phyloP scores from a whole-genome alignment of 2,797 vertebrate species.

The Bovichtus variegatus region DNA sequence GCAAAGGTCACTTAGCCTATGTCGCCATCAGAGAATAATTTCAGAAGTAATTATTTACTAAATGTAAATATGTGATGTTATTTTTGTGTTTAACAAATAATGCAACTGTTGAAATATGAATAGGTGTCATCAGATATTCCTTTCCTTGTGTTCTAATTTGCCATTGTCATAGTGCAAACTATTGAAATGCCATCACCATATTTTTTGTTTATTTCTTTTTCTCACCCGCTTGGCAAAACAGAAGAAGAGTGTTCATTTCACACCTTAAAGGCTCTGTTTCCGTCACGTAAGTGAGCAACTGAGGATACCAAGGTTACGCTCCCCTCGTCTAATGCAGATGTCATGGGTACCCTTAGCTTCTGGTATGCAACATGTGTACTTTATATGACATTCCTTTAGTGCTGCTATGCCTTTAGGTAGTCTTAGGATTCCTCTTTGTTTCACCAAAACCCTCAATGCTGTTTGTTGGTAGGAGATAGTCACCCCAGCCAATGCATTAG shows the following conservation, averaged over 20 bases:
- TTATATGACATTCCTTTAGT: conserved; percentile 63
- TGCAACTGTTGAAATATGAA: conserved; percentile 80
- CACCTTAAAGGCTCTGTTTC: conserved; percentile 99
- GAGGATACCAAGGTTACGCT: conserved; percentile 92
- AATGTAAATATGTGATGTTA: conserved; percentile 82
- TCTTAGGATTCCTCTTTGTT: conserved; percentile 40
- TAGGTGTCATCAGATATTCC: conserved; percentile 80
- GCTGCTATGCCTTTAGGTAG: conserved; percentile 41
- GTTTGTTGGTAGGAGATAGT: conserved; percentile 60
- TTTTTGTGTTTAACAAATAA: conserved; percentile 81
- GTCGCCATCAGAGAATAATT: conserved; percentile 79
- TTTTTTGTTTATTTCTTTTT: conserved; percentile 91
- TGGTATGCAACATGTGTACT: conserved; percentile 77
- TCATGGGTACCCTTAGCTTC: conserved; percentile 87
- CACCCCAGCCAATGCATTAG: conserved; percentile 87
- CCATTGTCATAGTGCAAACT: conserved; percentile 86
- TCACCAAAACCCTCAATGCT: conserved; percentile 38
- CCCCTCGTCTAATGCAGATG: conserved; percentile 90
- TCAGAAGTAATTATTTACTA: conserved; percentile 75
- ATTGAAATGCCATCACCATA: conserved; percentile 93
- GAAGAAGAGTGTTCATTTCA: conserved; percentile 99
- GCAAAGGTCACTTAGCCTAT: conserved; percentile 76
- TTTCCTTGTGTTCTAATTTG: conserved; percentile 78
- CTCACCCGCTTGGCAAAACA: conserved; percentile 99
- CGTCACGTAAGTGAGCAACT: conserved; percentile 99